phyloP scores from a whole-genome alignment of 2,888 invertebrate genomes.

The Leptura quadrifasciata region DNA sequence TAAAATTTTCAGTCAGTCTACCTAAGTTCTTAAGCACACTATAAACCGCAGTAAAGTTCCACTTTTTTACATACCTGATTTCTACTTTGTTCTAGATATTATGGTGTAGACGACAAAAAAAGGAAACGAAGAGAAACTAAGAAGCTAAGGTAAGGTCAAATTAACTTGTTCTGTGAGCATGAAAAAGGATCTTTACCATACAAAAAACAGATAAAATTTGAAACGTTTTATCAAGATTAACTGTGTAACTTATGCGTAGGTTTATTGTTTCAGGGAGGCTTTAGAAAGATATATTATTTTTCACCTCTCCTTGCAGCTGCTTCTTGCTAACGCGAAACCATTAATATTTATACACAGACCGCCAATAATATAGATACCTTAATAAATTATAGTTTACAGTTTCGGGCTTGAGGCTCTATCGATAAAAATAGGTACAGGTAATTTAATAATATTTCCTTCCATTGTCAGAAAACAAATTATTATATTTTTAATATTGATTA shows the following conservation, averaged over 20 bases:
- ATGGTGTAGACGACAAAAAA: conserved; percentile 64
- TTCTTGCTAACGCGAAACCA: neutral
- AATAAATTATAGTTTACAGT: too few species aligned
- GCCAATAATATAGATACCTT: too few species aligned
- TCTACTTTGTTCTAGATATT: conserved; percentile 55
- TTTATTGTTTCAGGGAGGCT: neutral
- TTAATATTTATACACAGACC: too few species aligned
- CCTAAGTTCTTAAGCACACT: too few species aligned
- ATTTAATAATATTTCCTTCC: too few species aligned
- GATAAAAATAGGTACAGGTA: too few species aligned
- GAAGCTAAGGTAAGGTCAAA: conserved; percentile 64
- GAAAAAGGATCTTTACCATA: neutral
- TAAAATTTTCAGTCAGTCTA: too few species aligned
- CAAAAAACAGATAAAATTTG: neutral
- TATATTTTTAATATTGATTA: too few species aligned
- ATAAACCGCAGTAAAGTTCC: neutral
- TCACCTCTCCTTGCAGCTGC: neutral
- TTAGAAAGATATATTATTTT: neutral
- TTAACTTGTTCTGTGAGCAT: conserved; percentile 8
- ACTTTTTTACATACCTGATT: neutral
- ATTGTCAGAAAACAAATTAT: too few species aligned
- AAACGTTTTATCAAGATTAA: conserved; percentile 9
- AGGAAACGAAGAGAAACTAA: conserved; percentile 66
- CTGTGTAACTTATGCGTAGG: neutral
- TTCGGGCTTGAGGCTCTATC: too few species aligned